phyloP scores from a whole-genome alignment of 2,888 invertebrate species.

The Hermodice carunculata region DNA sequence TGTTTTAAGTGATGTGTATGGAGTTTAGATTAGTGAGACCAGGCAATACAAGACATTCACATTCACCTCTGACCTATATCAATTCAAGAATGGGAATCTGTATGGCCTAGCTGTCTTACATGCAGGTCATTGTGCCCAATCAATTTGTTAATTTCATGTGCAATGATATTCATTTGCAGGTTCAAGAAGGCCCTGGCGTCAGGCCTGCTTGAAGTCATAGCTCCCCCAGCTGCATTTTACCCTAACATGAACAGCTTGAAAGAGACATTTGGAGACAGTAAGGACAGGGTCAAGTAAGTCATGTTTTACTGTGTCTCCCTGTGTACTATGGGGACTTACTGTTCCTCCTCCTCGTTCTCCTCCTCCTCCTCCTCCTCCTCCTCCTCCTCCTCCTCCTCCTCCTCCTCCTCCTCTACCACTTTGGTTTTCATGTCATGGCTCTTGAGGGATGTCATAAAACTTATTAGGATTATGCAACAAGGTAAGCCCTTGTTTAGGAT shows the following conservation, averaged over 20 bases:
- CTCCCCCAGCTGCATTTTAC: constrained; percentile 88
- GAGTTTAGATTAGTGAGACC: no score
- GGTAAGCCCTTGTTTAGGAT: no score
- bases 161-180: constrained; percentile 70
- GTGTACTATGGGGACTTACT: not conserved
- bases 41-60: no score
- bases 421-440: no score
- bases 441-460: no score
- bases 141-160: no score
- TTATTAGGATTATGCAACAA: no score
- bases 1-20: no score
- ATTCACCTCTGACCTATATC: constrained; percentile 1
- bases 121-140: no score
- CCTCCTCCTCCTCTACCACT: constrained; percentile 58
- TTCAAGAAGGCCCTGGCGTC: constrained; percentile 81
- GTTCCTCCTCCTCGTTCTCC: not conserved
- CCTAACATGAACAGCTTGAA: constrained; percentile 85
- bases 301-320: not conserved
- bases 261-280: constrained; percentile 86
- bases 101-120: no score
- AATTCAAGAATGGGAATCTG: no score
- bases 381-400: constrained; percentile 2
- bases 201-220: constrained; percentile 89
- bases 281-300: constrained; percentile 76
- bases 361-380: not conserved